Percentiles rank a stretch among this genome's conserved stretches.
phyloP scores from a whole-genome alignment of 92 coral and sea anemone species.

The Epizoanthus stellaris region DNA sequence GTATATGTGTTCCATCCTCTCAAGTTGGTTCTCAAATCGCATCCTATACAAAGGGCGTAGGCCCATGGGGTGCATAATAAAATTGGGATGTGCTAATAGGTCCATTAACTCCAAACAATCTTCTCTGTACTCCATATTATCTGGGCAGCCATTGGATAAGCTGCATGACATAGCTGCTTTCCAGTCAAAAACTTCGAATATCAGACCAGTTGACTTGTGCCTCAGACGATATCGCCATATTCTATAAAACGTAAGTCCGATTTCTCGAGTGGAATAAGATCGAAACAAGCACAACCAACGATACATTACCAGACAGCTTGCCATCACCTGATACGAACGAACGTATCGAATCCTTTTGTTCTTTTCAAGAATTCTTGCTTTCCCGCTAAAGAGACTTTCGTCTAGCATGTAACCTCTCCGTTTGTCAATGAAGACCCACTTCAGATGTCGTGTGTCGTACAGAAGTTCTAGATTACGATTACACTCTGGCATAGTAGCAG shows the following conservation, averaged over 20 bases:
- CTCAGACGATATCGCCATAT: slow-evolving; percentile 93
- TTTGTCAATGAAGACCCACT: slow-evolving; percentile 95
- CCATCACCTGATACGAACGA: slow-evolving; percentile 94
- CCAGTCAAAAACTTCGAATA: slow-evolving; percentile 96
- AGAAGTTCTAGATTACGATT: slow-evolving; percentile 86
- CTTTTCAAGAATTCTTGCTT: slow-evolving; percentile 55
- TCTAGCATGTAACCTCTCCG: slow-evolving; percentile 90
- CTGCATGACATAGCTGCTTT: slow-evolving; percentile 98
- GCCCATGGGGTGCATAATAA: slow-evolving; percentile 94
- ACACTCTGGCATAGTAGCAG: slow-evolving; percentile 73
- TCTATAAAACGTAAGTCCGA: slow-evolving; percentile 92
- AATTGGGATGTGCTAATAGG: slow-evolving; percentile 88
- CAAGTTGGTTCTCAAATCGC: slow-evolving; percentile 36
- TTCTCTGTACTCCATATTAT: slow-evolving; percentile 69
- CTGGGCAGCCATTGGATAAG: slow-evolving; percentile 85
- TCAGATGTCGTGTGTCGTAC: slow-evolving; percentile 90
- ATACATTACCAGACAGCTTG: slow-evolving; percentile 89
- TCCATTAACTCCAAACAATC: slow-evolving; percentile 84
- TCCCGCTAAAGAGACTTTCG: slow-evolving; percentile 71
- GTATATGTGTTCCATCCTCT: slow-evolving; percentile 53
- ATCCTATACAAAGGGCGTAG: slow-evolving; percentile 45
- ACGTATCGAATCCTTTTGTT: slow-evolving; percentile 79
- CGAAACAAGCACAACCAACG: slow-evolving; percentile 90
- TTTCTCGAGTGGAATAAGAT: slow-evolving; percentile 74
- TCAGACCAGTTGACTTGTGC: slow-evolving; percentile 80